Conservation (phyloP, 2,888 invertebrate species). For the Alloscopus bannaensis region DNA sequence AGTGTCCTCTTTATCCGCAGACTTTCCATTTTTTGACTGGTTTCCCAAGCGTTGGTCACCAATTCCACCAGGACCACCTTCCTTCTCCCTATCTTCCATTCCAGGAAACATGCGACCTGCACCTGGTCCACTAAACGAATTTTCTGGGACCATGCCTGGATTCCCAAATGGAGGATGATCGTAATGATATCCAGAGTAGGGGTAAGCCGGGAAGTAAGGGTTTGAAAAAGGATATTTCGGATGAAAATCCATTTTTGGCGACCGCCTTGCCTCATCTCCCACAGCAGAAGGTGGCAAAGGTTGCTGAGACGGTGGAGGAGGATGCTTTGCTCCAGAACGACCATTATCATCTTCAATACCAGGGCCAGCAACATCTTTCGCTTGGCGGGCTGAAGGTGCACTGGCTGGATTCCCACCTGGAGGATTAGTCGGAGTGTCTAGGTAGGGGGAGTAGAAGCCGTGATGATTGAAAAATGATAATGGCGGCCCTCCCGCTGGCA, state of each 20-base stretch:
- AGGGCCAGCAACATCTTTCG: constrained; percentile 43
- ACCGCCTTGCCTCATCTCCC: constrained; percentile 61
- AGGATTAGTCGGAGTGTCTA: constrained; percentile 55
- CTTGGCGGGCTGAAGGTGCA: constrained; percentile 11
- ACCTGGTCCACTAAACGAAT: constrained; percentile 52
- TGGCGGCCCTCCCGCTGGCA: constrained; percentile 60
- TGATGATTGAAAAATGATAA: constrained; percentile 67
- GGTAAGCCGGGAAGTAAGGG: constrained; percentile 67
- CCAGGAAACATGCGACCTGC: constrained; percentile 58
- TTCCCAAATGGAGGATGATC: constrained; percentile 69
- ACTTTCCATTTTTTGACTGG: constrained; percentile 10
- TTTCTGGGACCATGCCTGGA: constrained; percentile 60
- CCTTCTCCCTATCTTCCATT: constrained; percentile 68
- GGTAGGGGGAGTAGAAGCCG: constrained; percentile 69
- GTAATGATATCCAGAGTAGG: constrained; percentile 66
- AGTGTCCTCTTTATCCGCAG: constrained; percentile 43
- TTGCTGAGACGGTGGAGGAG: constrained; percentile 61
- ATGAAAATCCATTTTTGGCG: constrained; percentile 72
- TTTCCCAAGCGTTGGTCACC: not conserved
- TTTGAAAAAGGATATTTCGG: constrained; percentile 70
- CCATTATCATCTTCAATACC: constrained; percentile 48
- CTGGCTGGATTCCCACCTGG: constrained; percentile 21
- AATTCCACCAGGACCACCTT: constrained; percentile 19
- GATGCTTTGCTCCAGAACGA: constrained; percentile 53
- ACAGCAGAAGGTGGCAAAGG: constrained; percentile 27